These are phyloP conservation scores for Lamellibrachia luymesi DNA, from an alignment of 1,140 invertebrate species.

Conservation along the genomic window DNA sequence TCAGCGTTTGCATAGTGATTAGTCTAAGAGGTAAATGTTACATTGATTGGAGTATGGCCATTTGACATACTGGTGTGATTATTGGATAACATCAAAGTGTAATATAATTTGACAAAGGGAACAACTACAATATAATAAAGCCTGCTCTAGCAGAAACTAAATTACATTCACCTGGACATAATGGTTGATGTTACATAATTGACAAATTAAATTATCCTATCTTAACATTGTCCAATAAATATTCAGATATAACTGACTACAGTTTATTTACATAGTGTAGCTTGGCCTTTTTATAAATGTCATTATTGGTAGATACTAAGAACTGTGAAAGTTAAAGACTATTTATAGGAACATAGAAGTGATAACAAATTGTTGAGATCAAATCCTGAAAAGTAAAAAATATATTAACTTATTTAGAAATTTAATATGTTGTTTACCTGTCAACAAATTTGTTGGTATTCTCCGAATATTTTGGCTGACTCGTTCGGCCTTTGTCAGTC, in stretches of 20 bases:
- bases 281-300: background rate
- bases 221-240: background rate
- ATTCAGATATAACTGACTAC: background rate
- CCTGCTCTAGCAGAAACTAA: background rate
- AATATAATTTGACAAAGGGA: too few relatives aligned
- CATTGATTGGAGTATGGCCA: background rate
- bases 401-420: background rate
- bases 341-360: background rate
- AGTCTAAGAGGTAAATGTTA: background rate
- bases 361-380: background rate
- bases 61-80: background rate
- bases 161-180: background rate
- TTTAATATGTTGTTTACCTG: too few relatives aligned
- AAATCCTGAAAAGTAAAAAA: background rate
- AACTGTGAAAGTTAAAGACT: background rate
- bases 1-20: background rate
- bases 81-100: background rate
- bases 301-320: background rate
- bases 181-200: background rate
- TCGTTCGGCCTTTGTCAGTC: too few relatives aligned
- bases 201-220: background rate
- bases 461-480: too few relatives aligned
- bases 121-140: background rate
- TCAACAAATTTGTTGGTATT: too few relatives aligned
- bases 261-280: background rate